Evolutionary conservation across 2,113 vertebrate genomes (phyloP).

Genomic region (Perognathus longimembris): DNA sequence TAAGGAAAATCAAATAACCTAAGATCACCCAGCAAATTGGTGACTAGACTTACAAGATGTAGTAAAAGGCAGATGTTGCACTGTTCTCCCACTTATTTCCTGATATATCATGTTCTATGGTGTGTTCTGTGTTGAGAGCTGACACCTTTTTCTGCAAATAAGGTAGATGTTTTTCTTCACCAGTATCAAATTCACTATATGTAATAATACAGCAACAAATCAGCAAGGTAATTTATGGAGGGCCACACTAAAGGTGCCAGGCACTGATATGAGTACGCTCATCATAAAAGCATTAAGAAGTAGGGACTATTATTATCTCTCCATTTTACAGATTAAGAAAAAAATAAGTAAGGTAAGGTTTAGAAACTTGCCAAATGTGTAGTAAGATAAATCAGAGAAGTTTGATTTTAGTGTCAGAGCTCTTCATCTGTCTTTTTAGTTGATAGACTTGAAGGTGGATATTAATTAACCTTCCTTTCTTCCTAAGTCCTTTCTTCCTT

Average conservation of each 20-base stretch:
- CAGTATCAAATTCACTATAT: background rate
- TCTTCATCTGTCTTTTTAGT: background rate
- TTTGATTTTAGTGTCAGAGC: background rate
- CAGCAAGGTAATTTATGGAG: background rate
- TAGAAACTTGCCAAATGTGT: background rate
- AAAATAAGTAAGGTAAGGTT: background rate
- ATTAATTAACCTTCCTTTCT: too few species aligned
- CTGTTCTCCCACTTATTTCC: background rate
- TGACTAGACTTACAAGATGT: background rate
- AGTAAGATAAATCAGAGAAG: background rate
- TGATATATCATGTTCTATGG: too few species aligned
- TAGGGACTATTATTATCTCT: background rate
- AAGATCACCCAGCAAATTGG: background rate
- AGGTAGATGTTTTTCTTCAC: background rate
- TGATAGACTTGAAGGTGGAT: background rate
- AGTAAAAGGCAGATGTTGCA: background rate
- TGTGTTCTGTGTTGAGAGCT: background rate
- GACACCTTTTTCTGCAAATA: background rate
- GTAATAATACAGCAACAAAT: background rate
- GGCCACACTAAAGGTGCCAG: too few species aligned
- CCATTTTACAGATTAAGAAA: background rate
- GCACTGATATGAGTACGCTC: background rate
- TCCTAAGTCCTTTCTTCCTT: too few species aligned
- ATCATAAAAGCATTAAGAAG: background rate
- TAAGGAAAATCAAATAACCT: background rate